phyloP scores from a whole-genome alignment of 2,113 vertebrate species.

The Struthidea cinerea region DNA sequence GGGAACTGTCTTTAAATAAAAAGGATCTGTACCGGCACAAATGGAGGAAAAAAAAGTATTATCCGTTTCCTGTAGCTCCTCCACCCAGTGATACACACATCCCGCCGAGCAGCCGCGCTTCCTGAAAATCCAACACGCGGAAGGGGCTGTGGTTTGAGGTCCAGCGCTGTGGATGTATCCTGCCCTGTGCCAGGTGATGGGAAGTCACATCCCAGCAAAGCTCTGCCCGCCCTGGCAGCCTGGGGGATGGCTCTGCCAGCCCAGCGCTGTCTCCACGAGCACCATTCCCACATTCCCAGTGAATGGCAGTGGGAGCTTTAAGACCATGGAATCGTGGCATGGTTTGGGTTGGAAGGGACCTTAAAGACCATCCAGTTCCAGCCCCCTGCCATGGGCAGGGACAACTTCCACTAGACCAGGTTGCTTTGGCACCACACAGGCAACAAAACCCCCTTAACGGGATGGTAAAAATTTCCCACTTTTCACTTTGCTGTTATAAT shows the following conservation, averaged over 20 bases:
- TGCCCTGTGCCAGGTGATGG: not conserved
- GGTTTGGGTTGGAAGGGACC: not conserved
- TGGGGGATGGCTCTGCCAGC: not conserved
- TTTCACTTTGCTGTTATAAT: not conserved
- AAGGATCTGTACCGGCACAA: not conserved
- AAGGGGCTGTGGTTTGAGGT: not conserved
- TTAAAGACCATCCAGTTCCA: not conserved
- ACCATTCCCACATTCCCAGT: fast-evolving
- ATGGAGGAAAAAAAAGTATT: not conserved
- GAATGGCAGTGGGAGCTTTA: not conserved
- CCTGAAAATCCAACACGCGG: not conserved
- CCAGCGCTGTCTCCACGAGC: fast-evolving
- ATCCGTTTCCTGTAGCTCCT: constrained; percentile 42
- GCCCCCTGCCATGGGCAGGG: not conserved
- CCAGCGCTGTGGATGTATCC: not conserved
- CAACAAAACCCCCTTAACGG: not conserved
- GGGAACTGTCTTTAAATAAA: not conserved
- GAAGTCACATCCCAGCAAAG: not conserved
- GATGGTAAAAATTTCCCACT: no score
- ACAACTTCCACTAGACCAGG: not conserved
- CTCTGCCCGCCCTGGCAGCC: not conserved
- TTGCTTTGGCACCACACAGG: not conserved
- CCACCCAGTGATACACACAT: constrained; percentile 41
- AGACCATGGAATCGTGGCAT: not conserved
- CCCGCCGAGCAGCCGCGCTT: not conserved